Base-by-base conservation (phyloP, 2,797 vertebrate genomes). In the Triplophysa bombifrons region DNA sequence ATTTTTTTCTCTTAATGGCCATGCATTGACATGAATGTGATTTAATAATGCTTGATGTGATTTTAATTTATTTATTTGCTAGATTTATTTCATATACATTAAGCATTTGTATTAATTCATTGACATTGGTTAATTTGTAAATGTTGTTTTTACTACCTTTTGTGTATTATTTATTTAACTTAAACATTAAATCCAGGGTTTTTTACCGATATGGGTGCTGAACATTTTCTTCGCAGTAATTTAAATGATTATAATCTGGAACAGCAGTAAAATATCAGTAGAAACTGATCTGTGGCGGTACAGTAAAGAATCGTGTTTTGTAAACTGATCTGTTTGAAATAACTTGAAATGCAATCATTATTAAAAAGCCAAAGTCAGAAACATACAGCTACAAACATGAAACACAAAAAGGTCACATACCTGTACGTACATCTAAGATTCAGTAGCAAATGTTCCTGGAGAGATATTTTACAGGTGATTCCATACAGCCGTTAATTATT, bases 21-120 rank as follows among this genome's bases (percentile, higher is more conserved):
- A 72, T 78, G 61, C 78, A 73, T 22, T 68, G 60, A 73, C 74
- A 61, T 3, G 78, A 84, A 83, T 86, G 76, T 65, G 38, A 38
- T 17, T 30, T n/a, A 30, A 27, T 27, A 3, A 53, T 78, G 51
- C 51, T 48, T 16, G 6, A 75, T 38, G 19, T 50, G 44, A 41
- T 56, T 63, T 58, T 61, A 6, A 48, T 56, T 70, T 74, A 60
- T 41, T 41, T 41, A 48, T 48, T 48, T 72, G 6, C 34, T 38
- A 58, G 13, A 25, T 19, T 60, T 69, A 30, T 80, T 76, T 14
- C 30, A 0, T 56, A 41, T 69, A 12, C 41, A 60, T 69, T 68
- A 78, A 14, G 13, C 10, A 46, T 72, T 65, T 14, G 4, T 25
- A 20, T 48, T 66, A 0, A 14, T 25, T 72, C 3, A 19, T 19